phyloP scores from a whole-genome alignment of 1,140 invertebrate genomes.

The Pseudoatta argentina region DNA sequence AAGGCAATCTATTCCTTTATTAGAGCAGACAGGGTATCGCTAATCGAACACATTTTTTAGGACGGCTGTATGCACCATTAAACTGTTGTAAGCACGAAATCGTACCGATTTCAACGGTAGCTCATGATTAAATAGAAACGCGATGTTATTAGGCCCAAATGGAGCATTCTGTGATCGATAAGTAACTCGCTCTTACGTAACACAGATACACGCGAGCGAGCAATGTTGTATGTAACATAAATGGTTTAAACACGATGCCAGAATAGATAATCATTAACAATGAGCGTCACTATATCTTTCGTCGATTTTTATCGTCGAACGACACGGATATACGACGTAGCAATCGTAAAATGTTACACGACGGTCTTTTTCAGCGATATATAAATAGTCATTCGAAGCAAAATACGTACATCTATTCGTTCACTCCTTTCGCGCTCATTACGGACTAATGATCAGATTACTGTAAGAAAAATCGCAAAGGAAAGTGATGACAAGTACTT shows the following conservation, averaged over 20 bases:
- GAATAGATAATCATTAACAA: conserved; percentile 5
- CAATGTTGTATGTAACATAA: conserved; percentile 35
- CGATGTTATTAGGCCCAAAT: conserved; percentile 47
- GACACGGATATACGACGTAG: background rate
- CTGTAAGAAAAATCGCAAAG: background rate
- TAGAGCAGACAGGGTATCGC: conserved; percentile 13
- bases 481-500: conserved; percentile 35
- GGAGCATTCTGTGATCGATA: conserved; percentile 34
- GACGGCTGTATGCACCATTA: conserved; percentile 8
- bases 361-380: background rate
- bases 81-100: conserved; percentile 33
- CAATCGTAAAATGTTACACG: conserved; percentile 24
- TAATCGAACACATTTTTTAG: conserved; percentile 24
- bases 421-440: background rate
- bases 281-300: background rate
- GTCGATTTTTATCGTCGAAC: background rate
- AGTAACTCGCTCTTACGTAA: conserved; percentile 45
- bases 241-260: background rate
- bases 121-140: conserved; percentile 53
- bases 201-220: conserved; percentile 38
- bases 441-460: background rate
- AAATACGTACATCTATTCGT: background rate
- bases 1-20: conserved; percentile 42
- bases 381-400: background rate
- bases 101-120: conserved; percentile 25